These are phyloP conservation scores for Pachypsylla venusta DNA, from an alignment of 1,140 invertebrate genomes.

Conservation along the genomic window DNA sequence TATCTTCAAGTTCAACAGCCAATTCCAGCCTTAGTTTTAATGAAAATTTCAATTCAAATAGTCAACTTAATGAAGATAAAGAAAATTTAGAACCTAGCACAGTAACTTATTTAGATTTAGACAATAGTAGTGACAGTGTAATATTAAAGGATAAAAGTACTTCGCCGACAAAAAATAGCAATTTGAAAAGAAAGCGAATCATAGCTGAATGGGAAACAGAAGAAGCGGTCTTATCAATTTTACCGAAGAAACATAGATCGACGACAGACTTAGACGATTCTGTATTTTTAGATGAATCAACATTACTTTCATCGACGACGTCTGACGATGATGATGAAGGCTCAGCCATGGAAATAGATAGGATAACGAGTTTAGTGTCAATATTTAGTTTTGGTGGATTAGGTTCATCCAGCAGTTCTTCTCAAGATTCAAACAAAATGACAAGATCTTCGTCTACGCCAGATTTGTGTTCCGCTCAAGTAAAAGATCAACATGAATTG, in stretches of 20 bases:
- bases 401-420: slow-evolving; percentile 15
- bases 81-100: slow-evolving; percentile 20
- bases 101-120: slow-evolving; percentile 34
- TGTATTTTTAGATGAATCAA: slow-evolving; percentile 32
- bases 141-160: slow-evolving; percentile 21
- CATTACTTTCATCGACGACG: slow-evolving; percentile 28
- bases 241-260: slow-evolving; percentile 32
- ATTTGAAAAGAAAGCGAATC: slow-evolving; percentile 32
- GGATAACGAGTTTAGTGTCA: slow-evolving; percentile 38
- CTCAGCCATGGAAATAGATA: slow-evolving; percentile 37
- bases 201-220: slow-evolving; percentile 37
- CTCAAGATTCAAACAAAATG: slow-evolving; percentile 26
- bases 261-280: slow-evolving; percentile 24
- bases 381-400: slow-evolving; percentile 39
- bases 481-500: slow-evolving; percentile 32
- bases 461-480: slow-evolving; percentile 36
- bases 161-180: slow-evolving; percentile 13
- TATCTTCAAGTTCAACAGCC: slow-evolving; percentile 1
- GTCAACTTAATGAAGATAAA: background rate
- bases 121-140: slow-evolving; percentile 24
- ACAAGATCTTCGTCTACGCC: slow-evolving; percentile 35
- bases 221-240: slow-evolving; percentile 33
- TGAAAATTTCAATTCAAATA: slow-evolving; percentile 28
- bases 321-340: slow-evolving; percentile 26
- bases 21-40: slow-evolving; percentile 28